Evolutionary conservation across 2,113 vertebrate genomes (phyloP), one percentile per base, ranked within the genome.

Genomic region (Centropristis striata): DNA sequence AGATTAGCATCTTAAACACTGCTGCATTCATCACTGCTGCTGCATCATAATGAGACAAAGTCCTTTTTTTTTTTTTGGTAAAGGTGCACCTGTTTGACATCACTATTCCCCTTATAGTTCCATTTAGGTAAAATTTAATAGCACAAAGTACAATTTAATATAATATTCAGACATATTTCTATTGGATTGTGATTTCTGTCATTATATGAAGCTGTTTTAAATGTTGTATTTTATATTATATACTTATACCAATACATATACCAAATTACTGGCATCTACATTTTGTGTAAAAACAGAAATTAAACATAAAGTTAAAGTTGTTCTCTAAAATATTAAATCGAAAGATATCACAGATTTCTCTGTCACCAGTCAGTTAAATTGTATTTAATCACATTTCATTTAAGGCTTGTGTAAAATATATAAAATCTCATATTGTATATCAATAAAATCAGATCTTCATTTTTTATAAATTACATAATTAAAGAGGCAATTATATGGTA

Each of bases 1-100:
- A 91, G 85, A 90, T 93, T 89, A 92, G 81, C 91, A 92, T 92
- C 89, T 90, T 84, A 85, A 92, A 92, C 84, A 88, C 79, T 50
- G 71, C 73, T 72, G 85, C 87, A 90, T 92, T 92, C 86, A 86
- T 91, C 89, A 73, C 79, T 47, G 69, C 85, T 75, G 67, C 89
- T 75, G 85, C 83, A 90, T 89, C 63, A 67, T 83, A 83, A 92
- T 83, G 86, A 87, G 80, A 83, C 71, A 42, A 61, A 46, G 66
- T 79, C 20, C 70, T 63, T 41, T 79, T 63, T 84, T 66, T 71
- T 25, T 42, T 36, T 50, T 46, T 23, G 59, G 51, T 57, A 64
- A 88, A 88, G 88, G 81, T 89, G 87, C 89, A 90, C 89, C 87
- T 90, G 83, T 90, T 75, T 86, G 69, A 80, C 72, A 71, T 60